Percentiles rank a stretch among this genome's conserved stretches.
phyloP scores from a whole-genome alignment of 2,113 vertebrate genomes.

The Anser cygnoides region DNA sequence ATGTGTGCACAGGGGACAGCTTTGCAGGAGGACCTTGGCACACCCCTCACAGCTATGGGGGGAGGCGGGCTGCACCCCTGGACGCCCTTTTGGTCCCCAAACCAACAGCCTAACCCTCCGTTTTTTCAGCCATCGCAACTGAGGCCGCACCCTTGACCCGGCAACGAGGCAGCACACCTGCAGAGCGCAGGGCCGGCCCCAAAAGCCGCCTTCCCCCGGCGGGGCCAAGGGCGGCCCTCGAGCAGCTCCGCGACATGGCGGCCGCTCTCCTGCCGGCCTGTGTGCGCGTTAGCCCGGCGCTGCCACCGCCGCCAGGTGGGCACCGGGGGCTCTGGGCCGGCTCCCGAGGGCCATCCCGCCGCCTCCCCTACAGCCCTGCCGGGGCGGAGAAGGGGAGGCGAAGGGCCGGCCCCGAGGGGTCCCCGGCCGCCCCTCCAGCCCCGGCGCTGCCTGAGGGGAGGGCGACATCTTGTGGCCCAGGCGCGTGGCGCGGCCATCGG shows the following conservation, averaged over 20 bases:
- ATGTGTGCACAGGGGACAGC: not conserved
- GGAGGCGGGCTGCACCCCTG: not conserved
- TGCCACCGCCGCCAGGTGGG: not conserved
- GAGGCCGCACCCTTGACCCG: not conserved
- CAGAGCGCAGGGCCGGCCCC: not conserved
- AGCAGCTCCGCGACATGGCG: not conserved
- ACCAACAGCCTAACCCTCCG: too few relatives aligned
- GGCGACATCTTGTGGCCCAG: slow-evolving; percentile 71
- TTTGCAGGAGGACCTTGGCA: not conserved
- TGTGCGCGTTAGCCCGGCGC: not conserved
- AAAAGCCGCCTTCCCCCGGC: too few relatives aligned
- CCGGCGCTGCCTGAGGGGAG: slow-evolving; percentile 56
- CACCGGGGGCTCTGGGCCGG: not conserved
- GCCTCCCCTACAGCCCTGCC: too few relatives aligned
- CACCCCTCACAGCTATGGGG: rapidly evolving
- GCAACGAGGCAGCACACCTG: too few relatives aligned
- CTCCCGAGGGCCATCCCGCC: not conserved
- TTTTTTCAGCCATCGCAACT: not conserved
- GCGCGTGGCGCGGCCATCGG: not conserved
- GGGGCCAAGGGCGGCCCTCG: not conserved
- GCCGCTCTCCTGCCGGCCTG: not conserved
- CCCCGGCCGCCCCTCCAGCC: not conserved
- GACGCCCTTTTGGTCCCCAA: not conserved
- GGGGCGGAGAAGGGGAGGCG: not conserved
- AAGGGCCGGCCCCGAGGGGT: rapidly evolving